These are phyloP conservation scores for Sciurus vulgaris DNA, from an alignment of 2,797 vertebrate genomes.

Conservation along the genomic window DNA sequence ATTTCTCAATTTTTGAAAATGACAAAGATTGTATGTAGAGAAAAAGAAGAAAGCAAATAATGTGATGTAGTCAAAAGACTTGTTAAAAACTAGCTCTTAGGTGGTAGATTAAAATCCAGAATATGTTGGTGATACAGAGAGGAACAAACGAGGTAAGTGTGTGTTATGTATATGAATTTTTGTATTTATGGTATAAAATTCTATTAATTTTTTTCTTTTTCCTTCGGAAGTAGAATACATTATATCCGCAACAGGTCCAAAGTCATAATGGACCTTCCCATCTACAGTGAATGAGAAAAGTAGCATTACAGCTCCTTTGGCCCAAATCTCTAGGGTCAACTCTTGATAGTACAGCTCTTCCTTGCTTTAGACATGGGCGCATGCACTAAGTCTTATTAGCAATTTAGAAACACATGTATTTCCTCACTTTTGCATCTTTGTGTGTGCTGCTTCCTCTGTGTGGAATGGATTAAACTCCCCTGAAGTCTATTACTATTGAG, in stretches of 20 bases:
- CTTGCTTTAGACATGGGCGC: background rate
- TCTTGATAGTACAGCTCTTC: background rate
- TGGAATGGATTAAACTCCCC: background rate
- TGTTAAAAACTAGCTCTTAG: constrained; percentile 43
- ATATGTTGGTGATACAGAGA: background rate
- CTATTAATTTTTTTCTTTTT: background rate
- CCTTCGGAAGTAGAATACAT: constrained; percentile 25
- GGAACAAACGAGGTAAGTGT: background rate
- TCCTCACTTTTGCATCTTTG: constrained; percentile 26
- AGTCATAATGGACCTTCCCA: background rate
- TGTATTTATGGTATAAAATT: constrained; percentile 26
- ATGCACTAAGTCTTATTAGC: background rate
- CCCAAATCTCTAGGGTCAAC: background rate
- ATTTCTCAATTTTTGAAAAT: constrained; percentile 1
- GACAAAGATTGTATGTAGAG: constrained; percentile 40
- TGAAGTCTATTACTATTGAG: background rate
- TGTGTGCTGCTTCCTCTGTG: background rate
- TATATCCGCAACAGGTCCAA: constrained; percentile 5
- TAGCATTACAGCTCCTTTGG: background rate
- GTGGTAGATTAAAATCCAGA: constrained; percentile 21
- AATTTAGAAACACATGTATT: background rate
- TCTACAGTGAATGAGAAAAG: background rate
- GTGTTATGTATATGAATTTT: constrained; percentile 1
- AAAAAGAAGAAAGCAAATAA: constrained; percentile 42
- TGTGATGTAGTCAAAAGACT: constrained; percentile 34